Base-by-base conservation (phyloP, 2,797 vertebrate genomes). In the Nyctibius grandis region DNA sequence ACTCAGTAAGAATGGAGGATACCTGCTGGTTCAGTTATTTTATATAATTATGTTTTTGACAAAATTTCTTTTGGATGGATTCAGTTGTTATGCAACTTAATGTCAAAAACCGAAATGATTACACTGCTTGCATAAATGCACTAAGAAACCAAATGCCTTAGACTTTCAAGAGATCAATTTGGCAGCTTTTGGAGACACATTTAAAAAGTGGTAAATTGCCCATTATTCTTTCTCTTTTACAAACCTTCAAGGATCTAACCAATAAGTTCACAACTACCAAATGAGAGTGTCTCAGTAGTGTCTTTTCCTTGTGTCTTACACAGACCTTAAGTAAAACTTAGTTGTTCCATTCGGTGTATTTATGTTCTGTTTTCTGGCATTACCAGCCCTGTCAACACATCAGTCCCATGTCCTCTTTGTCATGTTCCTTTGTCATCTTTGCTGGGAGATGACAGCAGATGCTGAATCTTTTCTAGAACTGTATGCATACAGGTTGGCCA, bases 21-120 rank as follows among this genome's bases (percentile, higher is more conserved):
- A 80, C 87, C 82, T 89, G 69, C 65, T 89, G 69, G 10, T 91
- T 95, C 73, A 94, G 92, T 92, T 94, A 93, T 85, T 96, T 86
- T 42, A 48, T 42, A n/a, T 57, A 89, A 95, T 91, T 94, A 69
- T 14, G 16, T 3, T 53, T 91, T 75, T 63, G 57, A 83, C 25
- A 75, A 57, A 64, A 85, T 69, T 89, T 92, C 36, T 72, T 90
- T 64, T 36, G 38, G 7, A 53, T 78, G 6, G 10, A 76, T 89
- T 86, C n/a, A 44, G 34, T 44, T 93, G 10, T 75, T 86, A 38
- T 31, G 11, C 31, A 83, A 65, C n/a, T 75, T 64, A 81, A 78
- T 54, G 31, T 57, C 38, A 93, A 78, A 85, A 81, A 23, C 12
- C 1, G 0, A 51, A 91, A 85, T 25, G 12, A 90, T 83, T n/a